A percentile compares a stretch with the other conserved stretches of the same genome.
phyloP scores from a whole-genome alignment of 1,140 invertebrate genomes.

The Paraescarpia echinospica region DNA sequence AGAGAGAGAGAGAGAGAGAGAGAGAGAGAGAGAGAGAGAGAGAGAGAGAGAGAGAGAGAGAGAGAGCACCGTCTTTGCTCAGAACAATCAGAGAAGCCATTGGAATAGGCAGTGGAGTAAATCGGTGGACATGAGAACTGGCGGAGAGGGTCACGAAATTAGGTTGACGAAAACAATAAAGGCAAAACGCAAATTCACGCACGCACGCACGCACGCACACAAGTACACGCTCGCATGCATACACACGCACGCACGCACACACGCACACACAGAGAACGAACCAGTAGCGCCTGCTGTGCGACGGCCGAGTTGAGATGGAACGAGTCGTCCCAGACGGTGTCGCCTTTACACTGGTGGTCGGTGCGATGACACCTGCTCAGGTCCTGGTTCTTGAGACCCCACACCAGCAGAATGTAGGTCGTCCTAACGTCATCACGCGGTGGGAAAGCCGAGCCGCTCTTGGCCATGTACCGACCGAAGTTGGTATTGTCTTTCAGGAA shows the following conservation, averaged over 20 bases:
- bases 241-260: neutral
- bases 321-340: constrained; percentile 30
- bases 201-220: too few relatives aligned
- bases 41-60: too few relatives aligned
- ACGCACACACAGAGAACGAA: constrained; percentile 17
- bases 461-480: constrained; percentile 27
- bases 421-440: neutral
- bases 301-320: constrained; percentile 36
- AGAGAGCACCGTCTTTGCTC: too few relatives aligned
- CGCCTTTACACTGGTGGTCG: constrained; percentile 33
- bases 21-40: too few relatives aligned
- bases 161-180: too few relatives aligned
- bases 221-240: too few relatives aligned
- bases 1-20: too few relatives aligned
- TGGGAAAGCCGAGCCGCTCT: constrained; percentile 20
- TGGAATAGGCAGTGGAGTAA: too few relatives aligned
- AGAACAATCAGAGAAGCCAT: too few relatives aligned
- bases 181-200: too few relatives aligned
- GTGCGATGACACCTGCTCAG: constrained; percentile 36
- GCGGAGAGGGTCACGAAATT: too few relatives aligned
- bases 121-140: too few relatives aligned
- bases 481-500: constrained; percentile 28
- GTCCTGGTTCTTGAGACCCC: constrained; percentile 41
- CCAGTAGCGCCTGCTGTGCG: constrained; percentile 36
- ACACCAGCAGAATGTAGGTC: constrained; percentile 34